Evolutionary conservation across 1,140 invertebrate species (phyloP).

Genomic region (Rhyacophila brunnea): DNA sequence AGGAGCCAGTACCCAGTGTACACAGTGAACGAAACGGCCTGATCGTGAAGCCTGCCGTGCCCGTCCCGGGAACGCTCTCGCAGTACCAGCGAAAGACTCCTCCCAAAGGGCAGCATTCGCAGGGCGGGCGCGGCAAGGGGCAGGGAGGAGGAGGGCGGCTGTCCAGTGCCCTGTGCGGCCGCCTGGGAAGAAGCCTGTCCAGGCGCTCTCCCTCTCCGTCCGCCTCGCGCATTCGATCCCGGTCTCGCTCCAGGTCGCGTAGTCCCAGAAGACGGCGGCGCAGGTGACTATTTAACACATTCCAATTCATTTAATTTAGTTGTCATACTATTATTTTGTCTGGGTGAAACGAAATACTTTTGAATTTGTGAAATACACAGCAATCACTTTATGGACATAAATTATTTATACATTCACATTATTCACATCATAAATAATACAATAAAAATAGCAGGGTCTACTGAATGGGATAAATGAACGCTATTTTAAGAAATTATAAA

Average conservation of each 20-base stretch:
- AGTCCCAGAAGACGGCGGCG: constrained; percentile 38
- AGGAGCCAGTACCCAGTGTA: constrained; percentile 84
- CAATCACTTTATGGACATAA: too few species aligned
- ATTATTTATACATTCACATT: too few species aligned
- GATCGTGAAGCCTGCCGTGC: constrained; percentile 45
- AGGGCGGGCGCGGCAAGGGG: neutral
- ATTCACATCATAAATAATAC: too few species aligned
- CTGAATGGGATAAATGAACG: too few species aligned
- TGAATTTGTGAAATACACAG: too few species aligned
- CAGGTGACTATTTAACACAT: constrained; percentile 34
- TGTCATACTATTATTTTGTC: constrained; percentile 10
- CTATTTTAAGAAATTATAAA: too few species aligned
- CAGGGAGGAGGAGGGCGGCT: constrained; percentile 33
- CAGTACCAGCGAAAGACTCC: constrained; percentile 46
- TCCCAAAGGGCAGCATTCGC: neutral
- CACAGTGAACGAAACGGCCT: constrained; percentile 73
- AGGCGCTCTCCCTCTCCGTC: constrained; percentile 17
- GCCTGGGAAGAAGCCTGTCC: constrained; percentile 7
- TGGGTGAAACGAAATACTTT: too few species aligned
- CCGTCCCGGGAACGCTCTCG: constrained; percentile 45
- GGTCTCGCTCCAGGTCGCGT: constrained; percentile 40
- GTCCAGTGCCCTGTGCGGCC: constrained; percentile 40
- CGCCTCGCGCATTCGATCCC: constrained; percentile 43
- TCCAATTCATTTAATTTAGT: constrained; percentile 11
- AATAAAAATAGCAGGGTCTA: too few species aligned